phyloP scores from a whole-genome alignment of 2,888 invertebrate genomes.

The Nysson spinosus region DNA sequence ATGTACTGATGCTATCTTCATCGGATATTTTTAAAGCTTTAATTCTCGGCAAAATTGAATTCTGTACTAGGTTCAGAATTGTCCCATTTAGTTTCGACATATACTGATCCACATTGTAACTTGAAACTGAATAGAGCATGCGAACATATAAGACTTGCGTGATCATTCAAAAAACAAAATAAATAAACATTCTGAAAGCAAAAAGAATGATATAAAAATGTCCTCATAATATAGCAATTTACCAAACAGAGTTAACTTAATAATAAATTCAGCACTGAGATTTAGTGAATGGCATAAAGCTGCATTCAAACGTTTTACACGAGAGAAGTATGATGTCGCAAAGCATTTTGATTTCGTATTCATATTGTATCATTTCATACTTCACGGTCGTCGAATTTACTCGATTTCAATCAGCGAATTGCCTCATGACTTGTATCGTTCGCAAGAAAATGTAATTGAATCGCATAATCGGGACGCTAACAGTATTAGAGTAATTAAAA shows the following conservation, averaged over 20 bases:
- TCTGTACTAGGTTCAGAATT: too few species aligned
- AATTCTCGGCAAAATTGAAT: too few species aligned
- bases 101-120: neutral
- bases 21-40: neutral
- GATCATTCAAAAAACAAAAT: neutral
- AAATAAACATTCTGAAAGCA: conserved; percentile 9
- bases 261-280: neutral
- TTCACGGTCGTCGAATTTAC: neutral
- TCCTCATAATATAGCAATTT: neutral
- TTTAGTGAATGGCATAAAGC: neutral
- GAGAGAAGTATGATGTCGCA: neutral
- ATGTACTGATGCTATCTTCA: neutral
- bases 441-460: neutral
- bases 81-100: neutral
- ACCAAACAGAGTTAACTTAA: neutral
- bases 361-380: neutral
- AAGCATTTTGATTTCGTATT: neutral
- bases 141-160: conserved; percentile 1
- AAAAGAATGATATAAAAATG: conserved; percentile 10
- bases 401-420: neutral
- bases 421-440: neutral
- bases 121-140: neutral
- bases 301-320: conserved; percentile 14
- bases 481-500: neutral
- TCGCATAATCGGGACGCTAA: neutral